Conservation (phyloP, 64 coral and sea anemone species). For the Montipora efflorescens region DNA sequence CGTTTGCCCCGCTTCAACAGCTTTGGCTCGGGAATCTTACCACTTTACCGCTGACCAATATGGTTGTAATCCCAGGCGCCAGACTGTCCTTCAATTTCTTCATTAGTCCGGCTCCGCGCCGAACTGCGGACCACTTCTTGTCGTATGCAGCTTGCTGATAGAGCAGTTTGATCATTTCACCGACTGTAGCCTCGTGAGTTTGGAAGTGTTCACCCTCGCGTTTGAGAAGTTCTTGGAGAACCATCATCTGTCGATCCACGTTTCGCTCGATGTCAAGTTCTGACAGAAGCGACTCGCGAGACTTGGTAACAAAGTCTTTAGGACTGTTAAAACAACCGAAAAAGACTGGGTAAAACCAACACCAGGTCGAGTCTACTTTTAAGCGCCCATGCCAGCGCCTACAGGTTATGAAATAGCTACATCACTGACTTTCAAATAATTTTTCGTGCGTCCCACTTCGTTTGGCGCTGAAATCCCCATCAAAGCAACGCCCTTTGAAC, state of each 20-base stretch:
- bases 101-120: conserved; percentile 85
- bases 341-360: not conserved
- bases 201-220: conserved; percentile 72
- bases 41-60: conserved; percentile 97
- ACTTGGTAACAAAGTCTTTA: conserved; percentile 59
- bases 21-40: conserved; percentile 10
- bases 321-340: not conserved
- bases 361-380: too few relatives aligned
- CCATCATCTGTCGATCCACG: conserved; percentile 43
- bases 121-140: conserved; percentile 93
- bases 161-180: conserved; percentile 63
- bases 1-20: not conserved
- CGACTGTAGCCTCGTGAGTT: conserved; percentile 51
- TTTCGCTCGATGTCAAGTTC: conserved; percentile 35
- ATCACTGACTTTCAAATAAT: too few relatives aligned
- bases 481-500: too few relatives aligned
- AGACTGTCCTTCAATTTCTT: conserved; percentile 91
- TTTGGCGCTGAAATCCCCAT: too few relatives aligned
- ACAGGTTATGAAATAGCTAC: too few relatives aligned
- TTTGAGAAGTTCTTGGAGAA: conserved; percentile 80
- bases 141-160: conserved; percentile 92
- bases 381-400: too few relatives aligned
- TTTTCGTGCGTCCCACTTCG: too few relatives aligned
- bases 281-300: conserved; percentile 47
- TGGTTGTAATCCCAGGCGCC: conserved; percentile 92